These are phyloP conservation scores for Mythimna albipuncta DNA, from an alignment of 2,888 invertebrate species.

Conservation along the genomic window DNA sequence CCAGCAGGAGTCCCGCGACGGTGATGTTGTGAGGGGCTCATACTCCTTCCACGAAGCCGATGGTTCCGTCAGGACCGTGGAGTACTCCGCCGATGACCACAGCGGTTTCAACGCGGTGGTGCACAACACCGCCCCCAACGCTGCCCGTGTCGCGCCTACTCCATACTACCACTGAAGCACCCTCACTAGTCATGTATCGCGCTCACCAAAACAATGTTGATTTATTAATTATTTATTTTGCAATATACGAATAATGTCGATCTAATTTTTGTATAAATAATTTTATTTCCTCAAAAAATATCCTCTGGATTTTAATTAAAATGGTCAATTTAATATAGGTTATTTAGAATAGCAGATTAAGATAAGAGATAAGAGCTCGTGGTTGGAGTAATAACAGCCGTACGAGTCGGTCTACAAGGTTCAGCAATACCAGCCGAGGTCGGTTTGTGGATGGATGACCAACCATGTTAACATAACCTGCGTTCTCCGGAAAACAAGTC, in stretches of 20 bases:
- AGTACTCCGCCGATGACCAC: conserved; percentile 90
- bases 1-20: conserved; percentile 89
- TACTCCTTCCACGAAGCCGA: conserved; percentile 90
- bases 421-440: too few relatives aligned
- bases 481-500: too few relatives aligned
- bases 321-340: neutral
- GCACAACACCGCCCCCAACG: conserved; percentile 76
- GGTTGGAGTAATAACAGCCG: too few relatives aligned
- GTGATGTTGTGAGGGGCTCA: conserved; percentile 89
- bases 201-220: conserved; percentile 51
- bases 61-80: conserved; percentile 89
- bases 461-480: too few relatives aligned
- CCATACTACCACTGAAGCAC: conserved; percentile 70
- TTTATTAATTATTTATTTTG: conserved; percentile 59
- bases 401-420: too few relatives aligned
- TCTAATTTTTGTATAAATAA: neutral
- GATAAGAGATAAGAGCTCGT: too few relatives aligned
- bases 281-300: neutral
- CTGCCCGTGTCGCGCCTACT: conserved; percentile 61
- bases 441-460: too few relatives aligned
- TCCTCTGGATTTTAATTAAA: neutral
- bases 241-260: conserved; percentile 58
- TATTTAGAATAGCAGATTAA: too few relatives aligned
- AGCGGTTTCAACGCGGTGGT: conserved; percentile 86
- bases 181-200: conserved; percentile 27